Conservation (phyloP, 2,888 invertebrate species). For the Selenia dentaria region DNA sequence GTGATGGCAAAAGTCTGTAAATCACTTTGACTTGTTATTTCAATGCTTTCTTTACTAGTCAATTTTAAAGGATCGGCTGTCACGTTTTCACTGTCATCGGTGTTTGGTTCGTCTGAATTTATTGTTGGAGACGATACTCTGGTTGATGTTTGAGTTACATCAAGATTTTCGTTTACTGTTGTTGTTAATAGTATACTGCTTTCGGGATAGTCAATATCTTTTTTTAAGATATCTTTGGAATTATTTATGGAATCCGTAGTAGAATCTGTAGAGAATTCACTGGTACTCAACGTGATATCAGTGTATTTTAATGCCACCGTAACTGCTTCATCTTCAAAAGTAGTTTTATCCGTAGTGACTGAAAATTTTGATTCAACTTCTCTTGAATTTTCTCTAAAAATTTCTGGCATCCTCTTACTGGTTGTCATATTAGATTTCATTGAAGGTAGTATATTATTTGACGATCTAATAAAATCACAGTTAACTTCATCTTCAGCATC, state of each 20-base stretch:
- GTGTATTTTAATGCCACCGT: background rate
- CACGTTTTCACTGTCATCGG: slow-evolving; percentile 36
- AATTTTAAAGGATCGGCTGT: slow-evolving; percentile 40
- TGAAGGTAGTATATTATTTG: slow-evolving; percentile 3
- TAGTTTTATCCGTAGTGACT: background rate
- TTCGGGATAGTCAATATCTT: slow-evolving; percentile 4
- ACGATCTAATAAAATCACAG: slow-evolving; percentile 71
- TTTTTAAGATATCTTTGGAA: background rate
- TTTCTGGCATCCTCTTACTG: slow-evolving; percentile 12
- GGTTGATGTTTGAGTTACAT: slow-evolving; percentile 49
- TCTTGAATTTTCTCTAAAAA: slow-evolving; percentile 18
- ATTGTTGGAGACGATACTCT: slow-evolving; percentile 42
- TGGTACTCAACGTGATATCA: background rate
- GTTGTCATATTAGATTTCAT: slow-evolving; percentile 3
- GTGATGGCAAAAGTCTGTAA: slow-evolving; percentile 36
- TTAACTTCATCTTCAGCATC: slow-evolving; percentile 92
- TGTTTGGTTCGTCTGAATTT: slow-evolving; percentile 38
- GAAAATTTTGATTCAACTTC: slow-evolving; percentile 10
- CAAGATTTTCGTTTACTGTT: slow-evolving; percentile 10
- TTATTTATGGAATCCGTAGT: background rate
- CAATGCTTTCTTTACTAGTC: slow-evolving; percentile 27
- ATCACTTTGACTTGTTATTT: slow-evolving; percentile 35
- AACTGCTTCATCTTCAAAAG: background rate
- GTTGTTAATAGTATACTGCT: background rate
- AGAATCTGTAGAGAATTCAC: background rate